A percentile compares a stretch with the other conserved stretches of the same genome.
Evolutionary conservation across 2,888 invertebrate species (phyloP).

Genomic region (Tuta absoluta): DNA sequence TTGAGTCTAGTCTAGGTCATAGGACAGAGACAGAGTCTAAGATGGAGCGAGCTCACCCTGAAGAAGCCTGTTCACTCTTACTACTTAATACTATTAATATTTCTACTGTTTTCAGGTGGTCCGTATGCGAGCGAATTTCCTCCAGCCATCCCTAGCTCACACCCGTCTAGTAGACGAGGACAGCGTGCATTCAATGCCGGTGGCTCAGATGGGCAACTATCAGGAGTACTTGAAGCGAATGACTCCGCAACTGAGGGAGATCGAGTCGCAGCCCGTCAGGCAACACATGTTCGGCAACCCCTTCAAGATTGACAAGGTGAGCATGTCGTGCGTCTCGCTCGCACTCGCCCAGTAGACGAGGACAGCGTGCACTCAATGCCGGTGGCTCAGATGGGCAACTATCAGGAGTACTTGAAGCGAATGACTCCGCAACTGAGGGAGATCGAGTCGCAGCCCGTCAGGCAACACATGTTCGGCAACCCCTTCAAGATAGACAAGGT

Average conservation of each 20-base stretch:
- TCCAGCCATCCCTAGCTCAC: conserved; percentile 88
- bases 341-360: conserved; percentile 89
- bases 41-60: too few relatives aligned
- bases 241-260: conserved; percentile 94
- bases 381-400: conserved; percentile 99
- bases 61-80: too few relatives aligned
- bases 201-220: conserved; percentile 99
- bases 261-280: conserved; percentile 96
- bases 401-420: conserved; percentile 98
- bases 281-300: conserved; percentile 99
- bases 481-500: conserved; percentile 94
- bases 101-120: conserved; percentile 80
- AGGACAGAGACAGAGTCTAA: too few relatives aligned
- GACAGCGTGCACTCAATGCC: conserved; percentile 98
- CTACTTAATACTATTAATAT: too few relatives aligned
- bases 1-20: too few relatives aligned
- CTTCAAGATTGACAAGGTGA: conserved; percentile 98
- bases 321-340: conserved; percentile 68
- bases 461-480: conserved; percentile 99
- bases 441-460: conserved; percentile 95
- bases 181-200: conserved; percentile 96
- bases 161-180: conserved; percentile 92
- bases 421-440: conserved; percentile 95
- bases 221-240: conserved; percentile 98
- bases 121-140: conserved; percentile 96